Evolutionary conservation across 2,888 invertebrate genomes (phyloP), one percentile per base, ranked within the genome.

Genomic region (Cerastis rubricosa): DNA sequence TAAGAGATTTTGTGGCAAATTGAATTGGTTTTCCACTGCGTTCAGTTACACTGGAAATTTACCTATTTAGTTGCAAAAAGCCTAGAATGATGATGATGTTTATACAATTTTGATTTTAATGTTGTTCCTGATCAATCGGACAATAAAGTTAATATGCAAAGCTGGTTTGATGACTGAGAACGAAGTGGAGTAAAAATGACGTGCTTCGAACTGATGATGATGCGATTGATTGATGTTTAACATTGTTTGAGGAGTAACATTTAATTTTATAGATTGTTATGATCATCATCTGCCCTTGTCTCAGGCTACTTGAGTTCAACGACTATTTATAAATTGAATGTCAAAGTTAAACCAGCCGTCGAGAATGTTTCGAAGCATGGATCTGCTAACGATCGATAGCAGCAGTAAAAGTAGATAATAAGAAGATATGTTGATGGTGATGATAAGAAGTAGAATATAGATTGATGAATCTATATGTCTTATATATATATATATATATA

Each of bases 81-180:
- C n/a, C 4, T 45, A 35, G 35, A 14, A 35, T 40, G 6, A 63
- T 40, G 1, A 17, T 17, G 19, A 8, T n/a, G n/a, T 29, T 70
- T 57, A 7, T 73, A 14, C n/a, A 17, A 25, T 14, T 47, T 35
- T 17, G n/a, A 45, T 54, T 25, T 7, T n/a, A 17, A 35, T 59
- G 25, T 74, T n/a, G 9, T 35, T 61, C 19, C 35, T 73, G 19
- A 45, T 71, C 22, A 45, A 54, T 70, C 9, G 59, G 35, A 35
- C 35, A 5, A 61, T 61, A 35, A 9, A 35, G 7, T 35, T 35
- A 35, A 22, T 35, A 12, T 22, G 22, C 22, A 22, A 5, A 14
- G 67, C 22, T 70, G 11, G 40, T 12, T 63, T 40, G 22, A 35
- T 22, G 35, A 61, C 19, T 61, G 1, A 61, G 11, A 9, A 22